These are phyloP conservation scores for Trichosurus vulpecula DNA, from an alignment of 2,797 vertebrate genomes.

Conservation along the genomic window DNA sequence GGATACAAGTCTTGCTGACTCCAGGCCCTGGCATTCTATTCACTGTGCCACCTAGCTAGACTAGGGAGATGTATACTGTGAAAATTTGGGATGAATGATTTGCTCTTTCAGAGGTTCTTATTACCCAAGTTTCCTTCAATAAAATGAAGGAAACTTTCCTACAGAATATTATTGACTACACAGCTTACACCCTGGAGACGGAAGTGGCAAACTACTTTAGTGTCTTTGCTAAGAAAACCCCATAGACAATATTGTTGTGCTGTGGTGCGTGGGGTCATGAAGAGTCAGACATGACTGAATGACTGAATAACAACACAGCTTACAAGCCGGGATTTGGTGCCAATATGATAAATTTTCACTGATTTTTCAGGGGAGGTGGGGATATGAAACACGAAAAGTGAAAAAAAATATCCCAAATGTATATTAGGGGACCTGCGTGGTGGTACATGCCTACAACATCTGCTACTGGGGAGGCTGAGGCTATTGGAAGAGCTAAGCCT, in stretches of 20 bases:
- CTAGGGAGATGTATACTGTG: background rate
- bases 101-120: background rate
- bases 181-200: background rate
- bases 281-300: background rate
- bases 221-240: background rate
- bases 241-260: background rate
- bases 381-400: background rate
- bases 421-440: background rate
- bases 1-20: background rate
- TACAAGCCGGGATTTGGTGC: background rate
- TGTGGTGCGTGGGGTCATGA: background rate
- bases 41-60: background rate
- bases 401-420: background rate
- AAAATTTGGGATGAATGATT: background rate
- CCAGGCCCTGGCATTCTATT: background rate
- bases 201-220: background rate
- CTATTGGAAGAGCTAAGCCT: background rate
- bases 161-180: background rate
- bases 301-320: background rate
- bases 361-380: background rate
- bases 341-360: background rate
- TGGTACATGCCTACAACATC: background rate
- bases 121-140: background rate
- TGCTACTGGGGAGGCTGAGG: background rate
- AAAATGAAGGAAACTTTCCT: background rate